Percentiles rank a stretch among this genome's conserved stretches.
These are phyloP conservation scores for Bombyx mori DNA, from an alignment of 1,140 invertebrate species.

Conservation along the genomic window ASM3026992v2 NC_085134.1:6719001-6719500, in stretches of 20 bases:
- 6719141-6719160: too few relatives aligned
- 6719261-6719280: not conserved
- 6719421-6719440: slow-evolving; percentile 38
- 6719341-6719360: not conserved
- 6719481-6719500: not conserved
- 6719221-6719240: not conserved
- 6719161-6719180: too few relatives aligned
- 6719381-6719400: slow-evolving; percentile 21
- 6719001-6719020: too few relatives aligned
- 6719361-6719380: not conserved
- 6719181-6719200: too few relatives aligned
- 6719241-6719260: too few relatives aligned
- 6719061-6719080: too few relatives aligned
- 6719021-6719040: too few relatives aligned
- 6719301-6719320: not conserved
- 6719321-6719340: not conserved
- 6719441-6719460: slow-evolving; percentile 41
- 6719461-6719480: slow-evolving; percentile 15
- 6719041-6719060: too few relatives aligned
- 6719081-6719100: too few relatives aligned
- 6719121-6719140: too few relatives aligned
- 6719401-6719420: slow-evolving; percentile 39
- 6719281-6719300: too few relatives aligned
- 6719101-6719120: too few relatives aligned
- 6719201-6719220: not conserved